Conservation (phyloP, 2,888 invertebrate species). For the Pantelozetes paolii region DNA sequence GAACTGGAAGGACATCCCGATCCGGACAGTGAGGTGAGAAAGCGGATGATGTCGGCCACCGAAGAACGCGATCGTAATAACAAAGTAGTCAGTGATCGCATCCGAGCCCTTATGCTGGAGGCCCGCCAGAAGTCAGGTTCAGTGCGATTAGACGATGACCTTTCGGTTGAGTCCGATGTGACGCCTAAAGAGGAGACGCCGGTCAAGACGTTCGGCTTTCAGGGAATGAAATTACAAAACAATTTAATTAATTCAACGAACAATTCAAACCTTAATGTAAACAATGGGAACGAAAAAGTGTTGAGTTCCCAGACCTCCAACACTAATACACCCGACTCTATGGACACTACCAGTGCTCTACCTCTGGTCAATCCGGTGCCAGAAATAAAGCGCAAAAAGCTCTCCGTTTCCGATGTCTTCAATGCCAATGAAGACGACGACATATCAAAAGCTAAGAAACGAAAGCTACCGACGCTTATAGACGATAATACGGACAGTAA, state of each 20-base stretch:
- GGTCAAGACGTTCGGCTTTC: slow-evolving; percentile 43
- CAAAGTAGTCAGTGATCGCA: slow-evolving; percentile 37
- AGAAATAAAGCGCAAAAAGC: slow-evolving; percentile 60
- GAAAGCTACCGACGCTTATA: slow-evolving; percentile 66
- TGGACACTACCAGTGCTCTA: not conserved
- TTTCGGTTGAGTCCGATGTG: slow-evolving; percentile 2
- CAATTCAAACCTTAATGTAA: not conserved
- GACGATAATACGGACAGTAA: slow-evolving; percentile 44
- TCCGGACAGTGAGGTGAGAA: slow-evolving; percentile 53
- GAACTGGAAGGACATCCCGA: slow-evolving; percentile 57
- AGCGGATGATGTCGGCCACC: slow-evolving; percentile 31
- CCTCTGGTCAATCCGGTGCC: slow-evolving; percentile 1
- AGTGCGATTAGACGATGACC: not conserved
- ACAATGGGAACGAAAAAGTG: not conserved
- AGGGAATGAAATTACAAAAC: slow-evolving; percentile 40
- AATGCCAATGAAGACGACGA: slow-evolving; percentile 67
- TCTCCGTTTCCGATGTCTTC: slow-evolving; percentile 77
- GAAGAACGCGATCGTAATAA: slow-evolving; percentile 36
- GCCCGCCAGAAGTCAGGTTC: slow-evolving; percentile 27
- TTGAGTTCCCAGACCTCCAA: not conserved
- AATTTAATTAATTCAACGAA: not conserved
- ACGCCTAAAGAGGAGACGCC: slow-evolving; percentile 36
- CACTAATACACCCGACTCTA: slow-evolving; percentile 23
- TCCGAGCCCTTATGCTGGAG: slow-evolving; percentile 40
- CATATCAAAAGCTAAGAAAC: slow-evolving; percentile 57